phyloP scores from a whole-genome alignment of 2,113 vertebrate species.

The Paratilapia polleni region DNA sequence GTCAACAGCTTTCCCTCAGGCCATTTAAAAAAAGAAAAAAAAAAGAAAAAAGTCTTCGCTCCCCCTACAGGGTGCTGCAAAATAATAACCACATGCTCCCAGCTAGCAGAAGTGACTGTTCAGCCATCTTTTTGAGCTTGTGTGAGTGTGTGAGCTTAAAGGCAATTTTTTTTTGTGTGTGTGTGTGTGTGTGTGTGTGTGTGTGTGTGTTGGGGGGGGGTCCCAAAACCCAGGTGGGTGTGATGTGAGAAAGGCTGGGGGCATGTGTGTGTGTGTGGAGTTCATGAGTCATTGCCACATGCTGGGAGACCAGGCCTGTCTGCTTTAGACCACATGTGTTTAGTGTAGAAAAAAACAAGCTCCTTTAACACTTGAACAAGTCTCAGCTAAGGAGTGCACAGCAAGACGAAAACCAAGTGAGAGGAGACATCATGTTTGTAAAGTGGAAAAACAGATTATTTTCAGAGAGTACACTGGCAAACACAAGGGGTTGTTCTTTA shows the following conservation, averaged over 20 bases:
- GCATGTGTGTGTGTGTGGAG: constrained; percentile 19
- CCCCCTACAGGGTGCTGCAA: constrained; percentile 20
- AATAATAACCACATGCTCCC: constrained; percentile 61
- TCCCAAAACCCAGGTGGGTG: constrained; percentile 56
- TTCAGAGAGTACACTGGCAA: background rate
- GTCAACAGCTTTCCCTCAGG: constrained; percentile 8
- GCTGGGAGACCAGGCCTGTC: constrained; percentile 66
- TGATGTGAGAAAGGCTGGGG: constrained; percentile 12
- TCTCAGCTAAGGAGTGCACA: background rate
- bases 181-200: too few species aligned
- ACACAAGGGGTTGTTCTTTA: constrained; percentile 38
- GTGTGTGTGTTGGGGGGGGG: background rate
- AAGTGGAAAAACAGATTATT: background rate
- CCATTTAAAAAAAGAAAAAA: background rate
- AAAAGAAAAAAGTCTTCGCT: background rate
- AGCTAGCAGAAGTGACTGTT: constrained; percentile 19
- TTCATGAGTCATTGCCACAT: constrained; percentile 73
- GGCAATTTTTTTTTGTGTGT: background rate
- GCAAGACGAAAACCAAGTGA: background rate
- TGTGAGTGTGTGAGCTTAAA: constrained; percentile 5
- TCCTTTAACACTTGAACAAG: constrained; percentile 15
- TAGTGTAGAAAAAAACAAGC: constrained; percentile 36
- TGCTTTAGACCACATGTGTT: constrained; percentile 65
- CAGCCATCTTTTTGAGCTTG: background rate
- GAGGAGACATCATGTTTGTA: background rate